phyloP scores from a whole-genome alignment of 2,113 vertebrate genomes.

The Rissa tridactyla region DNA sequence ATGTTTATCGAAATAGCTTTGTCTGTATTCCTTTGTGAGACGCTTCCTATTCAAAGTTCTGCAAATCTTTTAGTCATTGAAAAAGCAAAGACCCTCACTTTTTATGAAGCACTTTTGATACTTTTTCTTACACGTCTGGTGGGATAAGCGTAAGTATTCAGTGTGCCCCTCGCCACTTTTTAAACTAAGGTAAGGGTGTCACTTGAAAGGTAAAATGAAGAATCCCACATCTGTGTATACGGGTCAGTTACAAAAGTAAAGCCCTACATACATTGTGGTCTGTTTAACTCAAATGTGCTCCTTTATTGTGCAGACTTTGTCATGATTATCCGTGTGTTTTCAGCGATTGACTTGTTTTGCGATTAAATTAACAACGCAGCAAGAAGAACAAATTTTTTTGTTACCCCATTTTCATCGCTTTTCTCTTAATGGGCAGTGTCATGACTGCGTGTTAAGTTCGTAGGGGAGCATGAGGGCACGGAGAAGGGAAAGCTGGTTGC shows the following conservation, averaged over 20 bases:
- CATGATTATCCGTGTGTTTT: neutral
- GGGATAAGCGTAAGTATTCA: neutral
- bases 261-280: rapidly evolving
- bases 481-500: neutral
- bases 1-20: neutral
- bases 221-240: neutral
- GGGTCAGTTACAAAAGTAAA: neutral
- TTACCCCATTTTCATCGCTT: neutral
- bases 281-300: neutral
- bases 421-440: neutral
- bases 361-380: neutral
- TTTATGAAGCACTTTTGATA: neutral
- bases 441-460: neutral
- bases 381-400: neutral
- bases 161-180: neutral
- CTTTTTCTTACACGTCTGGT: neutral
- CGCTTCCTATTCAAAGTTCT: neutral
- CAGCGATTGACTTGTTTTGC: neutral
- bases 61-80: neutral
- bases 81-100: neutral
- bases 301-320: neutral
- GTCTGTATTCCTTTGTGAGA: neutral
- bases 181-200: neutral
- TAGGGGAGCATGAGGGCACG: rapidly evolving
- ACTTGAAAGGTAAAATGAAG: neutral